Evolutionary conservation across 2,888 invertebrate species (phyloP).

Genomic region (Clepsis dumicolana): DNA sequence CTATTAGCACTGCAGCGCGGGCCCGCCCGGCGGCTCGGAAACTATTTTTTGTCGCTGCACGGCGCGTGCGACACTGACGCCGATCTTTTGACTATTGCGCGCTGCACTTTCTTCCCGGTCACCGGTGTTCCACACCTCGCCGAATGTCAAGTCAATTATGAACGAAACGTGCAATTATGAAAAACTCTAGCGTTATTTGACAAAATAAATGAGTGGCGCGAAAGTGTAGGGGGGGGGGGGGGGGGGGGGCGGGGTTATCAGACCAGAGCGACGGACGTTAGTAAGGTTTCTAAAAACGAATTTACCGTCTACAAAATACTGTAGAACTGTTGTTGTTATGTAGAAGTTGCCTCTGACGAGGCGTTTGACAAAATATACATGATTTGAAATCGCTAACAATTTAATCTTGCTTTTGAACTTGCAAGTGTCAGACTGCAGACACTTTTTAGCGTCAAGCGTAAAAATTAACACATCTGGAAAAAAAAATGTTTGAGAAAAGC

Average conservation of each 20-base stretch:
- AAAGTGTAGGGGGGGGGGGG: conserved; percentile 25
- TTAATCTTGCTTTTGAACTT: not conserved
- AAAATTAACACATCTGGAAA: too few species aligned
- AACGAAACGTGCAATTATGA: conserved; percentile 37
- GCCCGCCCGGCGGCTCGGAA: conserved; percentile 48
- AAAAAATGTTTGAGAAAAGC: too few species aligned
- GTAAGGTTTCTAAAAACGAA: conserved; percentile 27
- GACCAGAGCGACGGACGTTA: conserved; percentile 35
- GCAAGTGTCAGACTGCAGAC: too few species aligned
- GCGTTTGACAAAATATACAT: not conserved
- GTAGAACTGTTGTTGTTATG: not conserved
- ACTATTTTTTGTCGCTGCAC: conserved; percentile 61
- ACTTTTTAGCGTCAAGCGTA: too few species aligned
- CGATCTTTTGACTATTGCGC: conserved; percentile 69
- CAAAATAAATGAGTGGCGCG: conserved; percentile 6
- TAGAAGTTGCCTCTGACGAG: too few species aligned
- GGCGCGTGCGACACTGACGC: conserved; percentile 66
- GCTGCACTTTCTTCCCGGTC: conserved; percentile 47
- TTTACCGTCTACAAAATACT: conserved; percentile 11
- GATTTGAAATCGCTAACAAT: not conserved
- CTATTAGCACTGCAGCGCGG: not conserved
- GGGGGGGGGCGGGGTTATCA: conserved; percentile 23
- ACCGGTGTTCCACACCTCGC: conserved; percentile 11
- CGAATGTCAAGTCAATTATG: conserved; percentile 38
- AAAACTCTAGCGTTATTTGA: conserved; percentile 24